Evolutionary conservation across 2,797 vertebrate species (phyloP).

Genomic region (Ceryle rudis): DNA sequence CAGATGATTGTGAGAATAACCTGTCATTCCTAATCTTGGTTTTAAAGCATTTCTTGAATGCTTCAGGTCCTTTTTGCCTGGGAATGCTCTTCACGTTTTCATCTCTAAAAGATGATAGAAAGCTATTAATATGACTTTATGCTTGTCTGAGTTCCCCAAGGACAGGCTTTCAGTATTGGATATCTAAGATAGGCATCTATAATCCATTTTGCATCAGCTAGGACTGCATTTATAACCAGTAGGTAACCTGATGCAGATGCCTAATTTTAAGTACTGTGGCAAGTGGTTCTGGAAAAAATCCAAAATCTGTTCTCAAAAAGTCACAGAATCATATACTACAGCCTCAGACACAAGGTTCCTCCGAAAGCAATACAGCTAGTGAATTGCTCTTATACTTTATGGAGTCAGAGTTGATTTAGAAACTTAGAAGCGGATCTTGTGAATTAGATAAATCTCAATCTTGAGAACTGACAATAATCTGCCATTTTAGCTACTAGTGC

Average conservation of each 20-base stretch:
- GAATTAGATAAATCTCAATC: background rate
- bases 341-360: background rate
- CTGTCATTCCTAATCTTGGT: constrained; percentile 53
- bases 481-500: background rate
- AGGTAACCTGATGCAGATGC: background rate
- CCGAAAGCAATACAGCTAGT: background rate
- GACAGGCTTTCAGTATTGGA: constrained; percentile 9
- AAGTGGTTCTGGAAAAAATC: background rate
- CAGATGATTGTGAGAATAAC: constrained; percentile 39
- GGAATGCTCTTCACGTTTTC: background rate
- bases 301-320: background rate
- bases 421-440: background rate
- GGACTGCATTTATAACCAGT: background rate
- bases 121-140: constrained; percentile 42
- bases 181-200: constrained; percentile 11
- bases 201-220: constrained; percentile 36
- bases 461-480: background rate
- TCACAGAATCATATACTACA: background rate
- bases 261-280: background rate
- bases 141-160: constrained; percentile 36
- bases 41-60: constrained; percentile 9
- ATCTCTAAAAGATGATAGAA: constrained; percentile 39
- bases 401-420: background rate
- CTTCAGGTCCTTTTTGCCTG: background rate
- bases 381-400: background rate